Conservation (phyloP, 2,888 invertebrate genomes). For the Argyra leucocephala region DNA sequence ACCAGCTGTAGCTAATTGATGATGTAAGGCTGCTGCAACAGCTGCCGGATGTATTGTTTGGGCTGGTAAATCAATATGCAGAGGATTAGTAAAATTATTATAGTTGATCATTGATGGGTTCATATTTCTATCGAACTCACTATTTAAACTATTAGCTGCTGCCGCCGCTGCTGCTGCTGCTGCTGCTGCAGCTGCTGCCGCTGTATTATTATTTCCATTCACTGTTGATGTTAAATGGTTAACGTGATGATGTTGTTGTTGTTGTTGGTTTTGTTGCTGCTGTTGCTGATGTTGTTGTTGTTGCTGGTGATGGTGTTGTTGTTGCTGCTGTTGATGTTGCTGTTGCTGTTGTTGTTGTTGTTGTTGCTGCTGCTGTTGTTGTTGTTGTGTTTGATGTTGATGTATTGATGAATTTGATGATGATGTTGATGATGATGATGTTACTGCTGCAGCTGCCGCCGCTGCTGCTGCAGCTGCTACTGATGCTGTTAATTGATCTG, state of each 20-base stretch:
- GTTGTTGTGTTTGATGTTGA: conserved; percentile 21
- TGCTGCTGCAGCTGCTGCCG: conserved; percentile 20
- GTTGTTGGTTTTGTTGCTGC: conserved; percentile 19
- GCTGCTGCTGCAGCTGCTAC: conserved; percentile 21
- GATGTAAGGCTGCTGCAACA: conserved; percentile 39
- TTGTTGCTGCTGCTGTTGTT: conserved; percentile 20
- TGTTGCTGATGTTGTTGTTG: conserved; percentile 16
- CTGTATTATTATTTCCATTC: conserved; percentile 21
- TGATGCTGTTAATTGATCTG: conserved; percentile 21
- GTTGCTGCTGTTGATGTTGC: not conserved
- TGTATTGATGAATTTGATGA: conserved; percentile 20
- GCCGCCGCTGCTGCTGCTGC: conserved; percentile 27
- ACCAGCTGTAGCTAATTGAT: conserved; percentile 39
- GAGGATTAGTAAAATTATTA: conserved; percentile 26
- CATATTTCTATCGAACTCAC: conserved; percentile 25
- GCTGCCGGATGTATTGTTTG: conserved; percentile 36
- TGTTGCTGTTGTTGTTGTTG: conserved; percentile 16
- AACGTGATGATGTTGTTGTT: conserved; percentile 16
- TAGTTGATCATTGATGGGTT: conserved; percentile 27
- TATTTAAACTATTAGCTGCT: conserved; percentile 23
- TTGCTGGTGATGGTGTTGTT: not conserved
- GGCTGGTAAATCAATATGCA: conserved; percentile 21
- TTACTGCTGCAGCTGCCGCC: conserved; percentile 22
- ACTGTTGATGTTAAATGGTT: not conserved
- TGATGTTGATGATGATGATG: conserved; percentile 21